Evolutionary conservation across 1,140 invertebrate species (phyloP), one percentile per base, ranked within the genome.

Genomic region (Pseudomyrmex pallidus): DNA sequence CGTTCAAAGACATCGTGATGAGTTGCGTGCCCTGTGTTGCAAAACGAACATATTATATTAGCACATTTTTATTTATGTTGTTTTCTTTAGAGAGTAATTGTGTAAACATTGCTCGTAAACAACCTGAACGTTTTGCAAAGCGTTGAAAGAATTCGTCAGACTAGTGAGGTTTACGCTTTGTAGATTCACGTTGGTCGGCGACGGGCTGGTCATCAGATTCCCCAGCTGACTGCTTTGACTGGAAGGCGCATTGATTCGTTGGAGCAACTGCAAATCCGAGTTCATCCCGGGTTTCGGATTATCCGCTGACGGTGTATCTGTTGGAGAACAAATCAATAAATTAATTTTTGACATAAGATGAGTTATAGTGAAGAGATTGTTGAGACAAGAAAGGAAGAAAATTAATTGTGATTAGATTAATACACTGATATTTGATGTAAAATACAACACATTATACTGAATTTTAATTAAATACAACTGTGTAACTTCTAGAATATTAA

Each of bases 101-200:
- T 35, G 35, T 64, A 46, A 82, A 54, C 10, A 85, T 35, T 63
- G 66, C 44, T 84, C 62, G 12, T 15, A 35, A 74, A 74, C 46
- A 83, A 96, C 96, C 93, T 96, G 96, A 67, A 97, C 96, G 93
- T 97, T 97, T 93, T 98, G 97, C 20, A 97, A 93, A 64, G 96
- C 96, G 67, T 97, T 96, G 70, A 97, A 95, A 2, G 96, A 95
- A 91, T 96, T 96, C 3, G 95, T 96, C 63, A 98, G 95, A 89
- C 96, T 97, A 68, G 97, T 95, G 76, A 98, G 95, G 93, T 97
- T 98, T 68, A 98, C 95, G 86, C 97, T 96, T 93, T 97, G 96
- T 57, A 96, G 94, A 91, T 95, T 96, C 35, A 96, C 93, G 15
- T 95, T 96, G 9, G 95, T 90, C 50, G 95, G 95, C 74, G 96